These are phyloP conservation scores for Natator depressus DNA, from an alignment of 2,113 vertebrate species.

Conservation along the genomic window DNA sequence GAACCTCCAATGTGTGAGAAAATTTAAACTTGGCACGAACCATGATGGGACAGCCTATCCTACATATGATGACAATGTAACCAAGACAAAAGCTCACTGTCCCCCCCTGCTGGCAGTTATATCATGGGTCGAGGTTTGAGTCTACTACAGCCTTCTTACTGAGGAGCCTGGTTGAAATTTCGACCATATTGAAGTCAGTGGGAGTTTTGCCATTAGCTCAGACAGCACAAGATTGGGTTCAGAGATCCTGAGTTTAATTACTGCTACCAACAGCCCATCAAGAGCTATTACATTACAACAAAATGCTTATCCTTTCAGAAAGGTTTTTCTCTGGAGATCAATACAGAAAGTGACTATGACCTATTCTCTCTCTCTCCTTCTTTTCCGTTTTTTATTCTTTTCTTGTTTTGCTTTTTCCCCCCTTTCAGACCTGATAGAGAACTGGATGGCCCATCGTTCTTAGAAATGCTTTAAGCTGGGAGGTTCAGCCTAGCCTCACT, in stretches of 20 bases:
- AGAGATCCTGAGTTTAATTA: neutral
- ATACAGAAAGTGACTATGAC: neutral
- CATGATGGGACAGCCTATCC: neutral
- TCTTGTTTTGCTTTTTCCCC: neutral
- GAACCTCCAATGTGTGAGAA: neutral
- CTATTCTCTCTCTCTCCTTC: rapidly evolving
- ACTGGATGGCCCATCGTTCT: neutral
- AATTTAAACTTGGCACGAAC: neutral
- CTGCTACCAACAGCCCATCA: rapidly evolving
- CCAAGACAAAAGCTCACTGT: neutral
- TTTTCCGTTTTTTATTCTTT: neutral
- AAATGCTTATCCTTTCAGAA: neutral
- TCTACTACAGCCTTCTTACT: neutral
- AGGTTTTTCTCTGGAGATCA: neutral
- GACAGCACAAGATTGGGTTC: neutral
- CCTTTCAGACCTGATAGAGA: rapidly evolving
- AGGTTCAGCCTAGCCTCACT: neutral
- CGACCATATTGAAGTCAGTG: rapidly evolving
- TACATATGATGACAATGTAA: neutral
- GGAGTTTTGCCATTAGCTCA: neutral
- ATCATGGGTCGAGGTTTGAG: neutral
- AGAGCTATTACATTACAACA: neutral
- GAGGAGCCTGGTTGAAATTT: neutral
- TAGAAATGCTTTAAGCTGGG: neutral
- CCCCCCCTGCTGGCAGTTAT: neutral